phyloP scores from a whole-genome alignment of 2,797 vertebrate species.

The Pangasius sanitwongsei region DNA sequence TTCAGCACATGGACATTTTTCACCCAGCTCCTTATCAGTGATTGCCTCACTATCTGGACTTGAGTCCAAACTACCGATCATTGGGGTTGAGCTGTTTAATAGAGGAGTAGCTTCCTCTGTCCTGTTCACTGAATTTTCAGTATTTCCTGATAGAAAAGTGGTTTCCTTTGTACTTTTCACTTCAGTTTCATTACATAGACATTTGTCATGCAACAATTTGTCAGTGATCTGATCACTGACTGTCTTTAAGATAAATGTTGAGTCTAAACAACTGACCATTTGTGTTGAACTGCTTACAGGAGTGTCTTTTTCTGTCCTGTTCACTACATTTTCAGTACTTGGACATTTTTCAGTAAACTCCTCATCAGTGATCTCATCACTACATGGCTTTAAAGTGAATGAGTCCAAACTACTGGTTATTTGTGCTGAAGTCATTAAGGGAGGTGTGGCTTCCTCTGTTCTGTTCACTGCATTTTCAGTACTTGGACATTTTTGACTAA shows the following conservation, averaged over 20 bases:
- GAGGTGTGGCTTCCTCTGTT: not conserved
- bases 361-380: not conserved
- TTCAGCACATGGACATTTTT: not conserved
- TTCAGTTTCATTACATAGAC: not conserved
- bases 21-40: not conserved
- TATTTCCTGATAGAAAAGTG: not conserved
- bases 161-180: not conserved
- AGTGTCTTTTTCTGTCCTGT: not conserved
- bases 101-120: not conserved
- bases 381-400: not conserved
- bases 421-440: constrained; percentile 21
- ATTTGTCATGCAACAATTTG: not conserved
- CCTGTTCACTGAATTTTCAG: not conserved
- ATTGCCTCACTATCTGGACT: not conserved
- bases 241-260: not conserved
- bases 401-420: constrained; percentile 33
- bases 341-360: not conserved
- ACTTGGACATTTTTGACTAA: not conserved
- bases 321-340: not conserved
- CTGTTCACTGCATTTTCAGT: not conserved
- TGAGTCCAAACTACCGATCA: constrained; percentile 33
- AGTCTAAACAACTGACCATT: not conserved
- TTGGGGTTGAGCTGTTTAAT: not conserved
- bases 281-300: not conserved
- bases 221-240: not conserved